Evolutionary conservation across 2,888 invertebrate genomes (phyloP), one percentile per base, ranked within the genome.

Genomic region (Macroteleia sp.): DNA sequence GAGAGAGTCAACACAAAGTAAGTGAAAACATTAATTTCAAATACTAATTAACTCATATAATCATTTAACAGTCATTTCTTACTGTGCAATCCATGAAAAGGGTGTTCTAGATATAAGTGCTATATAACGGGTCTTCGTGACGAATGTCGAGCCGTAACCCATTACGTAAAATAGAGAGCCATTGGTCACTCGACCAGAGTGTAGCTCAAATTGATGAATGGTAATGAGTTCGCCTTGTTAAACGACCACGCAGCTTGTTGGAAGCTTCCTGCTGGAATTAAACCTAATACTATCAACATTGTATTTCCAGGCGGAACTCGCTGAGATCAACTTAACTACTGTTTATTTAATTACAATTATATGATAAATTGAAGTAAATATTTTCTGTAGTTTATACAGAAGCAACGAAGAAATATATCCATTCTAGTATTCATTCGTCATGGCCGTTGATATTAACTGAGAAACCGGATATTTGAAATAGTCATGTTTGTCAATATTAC

Each of bases 151-250:
- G 83, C 84, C 86, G 85, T 85, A 87, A 82, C 84, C 91, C 90
- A 91, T 91, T 91, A 90, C 88, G 84, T 83, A 85, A 84, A 88
- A 90, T 89, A 89, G 90, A 90, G 90, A 90, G 87, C 91, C 91
- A 91, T 91, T 91, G 91, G 91, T 91, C 91, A 91, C 91, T 91
- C 84, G 81, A 83, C 79, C 83, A 83, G 88, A 89, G 84, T 86
- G 88, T 91, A 90, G 86, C 86, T 91, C 91, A 91, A 91, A 91
- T 91, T 91, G 91, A 91, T 90, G 89, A 91, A 91, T 91, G 91
- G 90, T 91, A 91, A 91, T 91, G 91, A 91, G 90, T 90, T 90
- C 88, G 86, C 81, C 88, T 89, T 88, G 91, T 91, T 91, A 90
- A 90, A 89, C 87, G 88, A 90, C 89, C 86, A 86, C 83, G 82